Percentiles rank a stretch among this genome's conserved stretches.
Evolutionary conservation across 2,113 vertebrate species (phyloP).

Genomic region (Geococcyx californianus): DNA sequence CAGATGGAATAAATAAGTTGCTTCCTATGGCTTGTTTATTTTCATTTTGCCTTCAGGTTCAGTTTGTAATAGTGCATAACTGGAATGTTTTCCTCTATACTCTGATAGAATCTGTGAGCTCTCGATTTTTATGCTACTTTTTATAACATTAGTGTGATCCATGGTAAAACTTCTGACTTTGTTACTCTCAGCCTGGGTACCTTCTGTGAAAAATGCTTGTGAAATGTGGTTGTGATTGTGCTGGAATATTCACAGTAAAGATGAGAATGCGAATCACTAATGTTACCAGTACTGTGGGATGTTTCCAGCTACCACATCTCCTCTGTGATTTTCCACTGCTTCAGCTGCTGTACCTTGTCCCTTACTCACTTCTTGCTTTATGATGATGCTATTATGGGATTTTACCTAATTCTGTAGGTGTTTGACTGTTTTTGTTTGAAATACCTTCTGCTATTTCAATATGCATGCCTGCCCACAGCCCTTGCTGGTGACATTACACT

Average conservation of each 20-base stretch:
- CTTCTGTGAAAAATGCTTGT: not conserved
- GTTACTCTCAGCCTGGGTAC: not conserved
- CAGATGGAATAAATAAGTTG: not conserved
- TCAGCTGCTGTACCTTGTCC: not conserved
- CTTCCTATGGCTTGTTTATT: not conserved
- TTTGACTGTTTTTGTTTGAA: not conserved
- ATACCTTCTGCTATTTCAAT: not conserved
- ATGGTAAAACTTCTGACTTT: not conserved
- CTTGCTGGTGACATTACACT: not conserved
- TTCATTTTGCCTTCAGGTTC: not conserved
- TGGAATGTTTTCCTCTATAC: not conserved
- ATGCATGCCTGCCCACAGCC: accelerated
- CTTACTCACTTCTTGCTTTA: not conserved
- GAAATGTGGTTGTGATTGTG: not conserved
- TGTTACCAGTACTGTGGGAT: not conserved
- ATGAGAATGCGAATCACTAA: not conserved
- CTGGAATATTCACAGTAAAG: not conserved
- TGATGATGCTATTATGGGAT: not conserved
- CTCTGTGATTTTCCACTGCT: not conserved
- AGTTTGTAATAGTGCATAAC: not conserved
- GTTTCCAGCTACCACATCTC: not conserved
- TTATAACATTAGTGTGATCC: not conserved
- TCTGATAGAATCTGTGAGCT: not conserved
- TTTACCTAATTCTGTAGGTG: not conserved
- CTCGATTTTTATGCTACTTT: not conserved